Base-by-base conservation (phyloP, 2,113 vertebrate genomes). In the Chamaea fasciata region DNA sequence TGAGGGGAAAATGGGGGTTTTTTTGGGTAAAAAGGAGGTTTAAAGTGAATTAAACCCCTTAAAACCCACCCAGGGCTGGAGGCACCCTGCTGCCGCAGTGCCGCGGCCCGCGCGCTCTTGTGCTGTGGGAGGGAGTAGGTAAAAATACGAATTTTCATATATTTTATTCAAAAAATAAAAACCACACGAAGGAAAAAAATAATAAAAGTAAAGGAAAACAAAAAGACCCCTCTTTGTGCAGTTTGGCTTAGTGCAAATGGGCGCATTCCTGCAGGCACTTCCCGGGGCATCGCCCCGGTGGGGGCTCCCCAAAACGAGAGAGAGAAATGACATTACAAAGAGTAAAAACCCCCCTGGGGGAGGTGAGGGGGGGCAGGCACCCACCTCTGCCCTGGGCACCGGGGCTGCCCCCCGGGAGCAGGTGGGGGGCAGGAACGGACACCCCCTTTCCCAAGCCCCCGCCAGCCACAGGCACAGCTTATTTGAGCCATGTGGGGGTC, bases 191-290 rank as follows among this genome's bases (percentile, higher is more conserved):
- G 67, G 74, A 65, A 27, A 55, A 60, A 75, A 42, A 42, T 42
- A 59, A 53, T 0, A 12, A 37, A 88, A 65, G 11, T 26, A 53
- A 75, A 68, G 63, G 46, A 83, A 90, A 89, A 83, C 55, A 85
- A 91, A 90, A 90, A 90, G 65, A 73, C 74, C 82, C 81, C 89
- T 85, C 89, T 91, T 91, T 91, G 89, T 91, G 89, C 89, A 91
- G 89, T 91, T 91, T 91, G 89, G 89, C 89, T 85, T 91, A 91
- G 89, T 91, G 89, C 89, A 91, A 91, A 91, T 85, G 81, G 89
- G 89, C 67, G 89, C 89, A 52, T 85, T 91, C 81, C 89, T 91
- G 89, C 89, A 91, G 89, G 89, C 89, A 91, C 89, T 91, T 91
- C 89, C 89, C 39, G 17, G 89, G 74, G 89, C 89, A 52, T 91